Conservation (phyloP, 2,888 invertebrate species). For the Polyommatus icarus region DNA sequence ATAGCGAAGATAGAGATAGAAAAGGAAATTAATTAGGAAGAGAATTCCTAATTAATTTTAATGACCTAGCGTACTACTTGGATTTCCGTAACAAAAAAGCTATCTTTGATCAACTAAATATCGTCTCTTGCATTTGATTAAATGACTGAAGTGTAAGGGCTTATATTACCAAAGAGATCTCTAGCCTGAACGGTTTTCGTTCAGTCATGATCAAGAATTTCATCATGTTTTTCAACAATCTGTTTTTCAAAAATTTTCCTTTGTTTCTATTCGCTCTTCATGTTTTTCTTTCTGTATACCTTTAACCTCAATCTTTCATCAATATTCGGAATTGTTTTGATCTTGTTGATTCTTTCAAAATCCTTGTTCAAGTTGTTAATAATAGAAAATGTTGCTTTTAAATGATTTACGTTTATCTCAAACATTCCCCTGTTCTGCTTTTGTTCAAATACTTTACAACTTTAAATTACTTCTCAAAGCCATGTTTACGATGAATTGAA, state of each 20-base stretch:
- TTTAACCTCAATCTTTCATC: background rate
- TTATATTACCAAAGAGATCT: slow-evolving; percentile 1
- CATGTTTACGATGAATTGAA: slow-evolving; percentile 14
- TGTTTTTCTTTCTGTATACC: background rate
- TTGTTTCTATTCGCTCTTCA: background rate
- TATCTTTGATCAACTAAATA: background rate
- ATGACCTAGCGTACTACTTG: background rate
- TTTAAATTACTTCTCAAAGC: slow-evolving; percentile 4
- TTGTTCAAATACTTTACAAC: slow-evolving; percentile 4
- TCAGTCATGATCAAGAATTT: background rate
- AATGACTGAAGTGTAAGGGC: background rate
- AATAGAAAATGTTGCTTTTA: slow-evolving; percentile 13
- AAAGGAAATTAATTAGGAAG: no score
- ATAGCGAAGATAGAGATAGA: no score
- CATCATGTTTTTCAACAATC: background rate
- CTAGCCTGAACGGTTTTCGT: background rate
- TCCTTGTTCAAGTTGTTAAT: slow-evolving; percentile 3
- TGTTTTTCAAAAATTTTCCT: background rate
- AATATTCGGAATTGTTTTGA: slow-evolving; percentile 17
- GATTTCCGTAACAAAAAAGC: background rate
- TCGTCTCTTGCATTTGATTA: background rate
- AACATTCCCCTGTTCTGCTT: background rate
- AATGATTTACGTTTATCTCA: slow-evolving; percentile 2
- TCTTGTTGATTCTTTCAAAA: background rate
- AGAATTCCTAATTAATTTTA: no score